Percentiles rank a stretch among this genome's conserved stretches.
phyloP scores from a whole-genome alignment of 2,797 vertebrate genomes.

The Cryptoprocta ferox region DNA sequence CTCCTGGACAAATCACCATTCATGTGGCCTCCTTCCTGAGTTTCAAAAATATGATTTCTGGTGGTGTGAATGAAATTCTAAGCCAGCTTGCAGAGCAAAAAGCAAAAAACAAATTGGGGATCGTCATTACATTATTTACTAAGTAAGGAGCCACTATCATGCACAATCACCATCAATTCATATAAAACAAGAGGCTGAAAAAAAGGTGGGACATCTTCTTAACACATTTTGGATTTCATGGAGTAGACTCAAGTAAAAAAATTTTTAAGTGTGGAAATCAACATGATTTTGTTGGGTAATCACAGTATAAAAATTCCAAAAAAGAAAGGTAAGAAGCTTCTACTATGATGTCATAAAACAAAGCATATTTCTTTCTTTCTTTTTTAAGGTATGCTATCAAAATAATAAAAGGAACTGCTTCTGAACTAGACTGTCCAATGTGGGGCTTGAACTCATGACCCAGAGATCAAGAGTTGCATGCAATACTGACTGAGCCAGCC shows the following conservation, averaged over 20 bases:
- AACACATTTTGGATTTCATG: background rate
- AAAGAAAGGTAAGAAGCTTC: background rate
- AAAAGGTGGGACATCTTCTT: background rate
- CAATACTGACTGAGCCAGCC: background rate
- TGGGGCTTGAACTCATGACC: background rate
- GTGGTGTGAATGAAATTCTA: background rate
- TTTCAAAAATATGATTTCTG: background rate
- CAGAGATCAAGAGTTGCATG: background rate
- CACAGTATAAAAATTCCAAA: background rate
- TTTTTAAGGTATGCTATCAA: background rate
- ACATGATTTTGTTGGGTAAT: background rate
- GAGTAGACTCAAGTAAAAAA: background rate
- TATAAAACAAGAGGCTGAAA: background rate
- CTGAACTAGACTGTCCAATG: background rate
- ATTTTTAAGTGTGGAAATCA: background rate
- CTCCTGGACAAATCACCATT: background rate
- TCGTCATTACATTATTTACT: background rate
- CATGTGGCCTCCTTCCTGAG: background rate
- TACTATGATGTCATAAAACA: background rate
- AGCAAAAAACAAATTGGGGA: background rate
- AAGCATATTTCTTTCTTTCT: background rate
- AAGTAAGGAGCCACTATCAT: background rate
- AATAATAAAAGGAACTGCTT: background rate
- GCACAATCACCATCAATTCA: background rate
- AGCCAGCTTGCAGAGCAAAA: background rate